Evolutionary conservation across 2,797 vertebrate species (phyloP).

Genomic region (Ptychobarbus kaznakovi): DNA sequence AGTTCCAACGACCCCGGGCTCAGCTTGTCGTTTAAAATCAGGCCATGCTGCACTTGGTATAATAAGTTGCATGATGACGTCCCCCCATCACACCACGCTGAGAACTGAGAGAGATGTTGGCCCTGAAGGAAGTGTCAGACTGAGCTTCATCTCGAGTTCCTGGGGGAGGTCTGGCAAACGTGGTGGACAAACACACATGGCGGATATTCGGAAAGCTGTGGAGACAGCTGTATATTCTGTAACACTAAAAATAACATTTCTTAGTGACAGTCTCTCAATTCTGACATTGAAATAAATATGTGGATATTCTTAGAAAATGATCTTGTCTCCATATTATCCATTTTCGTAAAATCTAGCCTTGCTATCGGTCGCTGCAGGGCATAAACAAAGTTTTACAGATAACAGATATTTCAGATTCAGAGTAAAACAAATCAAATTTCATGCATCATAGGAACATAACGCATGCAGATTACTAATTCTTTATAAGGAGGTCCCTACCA

Average conservation of each 20-base stretch:
- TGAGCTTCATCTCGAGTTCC: conserved; percentile 45
- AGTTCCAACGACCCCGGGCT: conserved; percentile 56
- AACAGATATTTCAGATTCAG: conserved; percentile 10
- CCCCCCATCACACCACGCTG: conserved; percentile 56
- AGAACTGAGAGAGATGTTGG: conserved; percentile 51
- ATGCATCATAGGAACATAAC: not conserved
- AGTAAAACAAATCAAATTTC: conserved; percentile 9
- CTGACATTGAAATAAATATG: conserved; percentile 15
- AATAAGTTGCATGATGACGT: conserved; percentile 47
- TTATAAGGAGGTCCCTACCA: not conserved
- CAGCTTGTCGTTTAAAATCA: conserved; percentile 62
- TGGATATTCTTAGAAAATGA: conserved; percentile 13
- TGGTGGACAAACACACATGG: conserved; percentile 40
- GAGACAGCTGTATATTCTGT: conserved; percentile 21
- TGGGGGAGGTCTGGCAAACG: conserved; percentile 33
- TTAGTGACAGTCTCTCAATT: not conserved
- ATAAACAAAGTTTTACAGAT: not conserved
- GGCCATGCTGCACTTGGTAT: conserved; percentile 54
- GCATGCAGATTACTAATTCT: not conserved
- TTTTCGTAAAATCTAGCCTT: not conserved
- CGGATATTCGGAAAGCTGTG: conserved; percentile 17
- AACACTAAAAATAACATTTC: conserved; percentile 5
- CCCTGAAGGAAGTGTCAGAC: conserved; percentile 54
- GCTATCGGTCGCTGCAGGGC: not conserved
- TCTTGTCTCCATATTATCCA: not conserved